Evolutionary conservation across 2,888 invertebrate genomes (phyloP), one percentile per base, ranked within the genome.

Genomic region (Pogonocherus hispidulus): DNA sequence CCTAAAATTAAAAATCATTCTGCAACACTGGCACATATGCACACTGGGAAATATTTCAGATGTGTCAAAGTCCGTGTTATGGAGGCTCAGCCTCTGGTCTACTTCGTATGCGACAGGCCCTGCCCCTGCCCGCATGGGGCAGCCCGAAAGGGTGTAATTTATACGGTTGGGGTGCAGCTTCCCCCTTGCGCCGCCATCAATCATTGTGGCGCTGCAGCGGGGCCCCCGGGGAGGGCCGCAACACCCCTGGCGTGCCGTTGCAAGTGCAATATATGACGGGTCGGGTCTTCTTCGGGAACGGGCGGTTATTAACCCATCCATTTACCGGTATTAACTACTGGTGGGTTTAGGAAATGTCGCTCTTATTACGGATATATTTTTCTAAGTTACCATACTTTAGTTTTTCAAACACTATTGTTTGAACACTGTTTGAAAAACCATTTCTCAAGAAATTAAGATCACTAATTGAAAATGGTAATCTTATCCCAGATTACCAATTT

Each of bases 61-160:
- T n/a, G n/a, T n/a, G n/a, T 23, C 6, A 32, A 32, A 32, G 32
- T 5, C 9, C 32, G 8, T 32, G 3, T 32, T 32, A 1, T 8
- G 9, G 32, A 9, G 8, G 32, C 9, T 9, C 9, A 32, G 11
- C 11, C 32, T 8, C 8, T 2, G 3, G 32, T 11, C 32, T 32
- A 32, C 8, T 11, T 2, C 67, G 57, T 8, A 56, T 19, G 69
- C 59, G 64, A 63, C 41, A 32, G 51, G 44, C 32, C 51, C 51
- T 20, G 63, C 63, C 57, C 47, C 35, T 23, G 19, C 57, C 63
- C 47, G 62, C 65, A 65, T 70, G 71, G 77, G 76, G 73, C 76
- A 73, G 68, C 67, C 76, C 78, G 80, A 84, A 84, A 84, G 84
- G 84, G 84, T 84, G 82, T 84, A 84, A 85, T 84, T 84, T 85